Percentiles rank a stretch among this genome's conserved stretches.
These are phyloP conservation scores for Cydia fagiglandana DNA, from an alignment of 1,140 invertebrate species.

Conservation along the genomic window DNA sequence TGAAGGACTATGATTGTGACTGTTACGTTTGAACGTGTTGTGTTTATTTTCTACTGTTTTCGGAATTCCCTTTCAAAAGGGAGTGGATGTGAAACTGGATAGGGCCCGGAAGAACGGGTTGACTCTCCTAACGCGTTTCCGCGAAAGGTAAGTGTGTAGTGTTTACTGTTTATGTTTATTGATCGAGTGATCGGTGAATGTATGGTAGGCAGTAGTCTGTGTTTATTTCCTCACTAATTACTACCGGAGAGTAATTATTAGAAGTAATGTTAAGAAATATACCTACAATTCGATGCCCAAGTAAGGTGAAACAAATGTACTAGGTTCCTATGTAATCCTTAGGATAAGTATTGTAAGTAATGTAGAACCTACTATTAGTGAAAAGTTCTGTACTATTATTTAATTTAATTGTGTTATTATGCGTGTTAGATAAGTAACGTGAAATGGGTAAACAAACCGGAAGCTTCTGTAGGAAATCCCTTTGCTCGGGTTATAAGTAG, in stretches of 20 bases:
- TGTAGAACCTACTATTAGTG: no score
- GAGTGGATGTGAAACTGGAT: constrained; percentile 64
- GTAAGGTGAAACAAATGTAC: no score
- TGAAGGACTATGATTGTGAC: constrained; percentile 38
- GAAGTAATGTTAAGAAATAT: neutral
- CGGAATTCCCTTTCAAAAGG: constrained; percentile 39
- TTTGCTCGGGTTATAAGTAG: constrained; percentile 3
- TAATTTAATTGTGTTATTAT: neutral
- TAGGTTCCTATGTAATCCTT: no score
- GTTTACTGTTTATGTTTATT: constrained; percentile 7
- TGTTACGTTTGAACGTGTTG: constrained; percentile 34
- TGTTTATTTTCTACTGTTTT: constrained; percentile 40
- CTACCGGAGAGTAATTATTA: neutral
- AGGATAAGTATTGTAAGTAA: no score
- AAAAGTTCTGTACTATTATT: neutral
- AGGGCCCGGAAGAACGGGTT: constrained; percentile 59
- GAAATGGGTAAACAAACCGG: constrained; percentile 14
- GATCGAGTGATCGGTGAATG: neutral
- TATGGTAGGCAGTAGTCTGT: neutral
- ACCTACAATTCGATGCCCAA: no score
- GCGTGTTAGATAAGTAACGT: neutral
- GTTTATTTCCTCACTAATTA: constrained; percentile 6
- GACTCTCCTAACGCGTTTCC: constrained; percentile 56
- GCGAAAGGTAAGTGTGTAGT: constrained; percentile 52
- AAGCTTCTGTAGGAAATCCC: constrained; percentile 14